Evolutionary conservation across 23 tunicate genomes (phyloP).

Genomic region (Diplosoma virens): DNA sequence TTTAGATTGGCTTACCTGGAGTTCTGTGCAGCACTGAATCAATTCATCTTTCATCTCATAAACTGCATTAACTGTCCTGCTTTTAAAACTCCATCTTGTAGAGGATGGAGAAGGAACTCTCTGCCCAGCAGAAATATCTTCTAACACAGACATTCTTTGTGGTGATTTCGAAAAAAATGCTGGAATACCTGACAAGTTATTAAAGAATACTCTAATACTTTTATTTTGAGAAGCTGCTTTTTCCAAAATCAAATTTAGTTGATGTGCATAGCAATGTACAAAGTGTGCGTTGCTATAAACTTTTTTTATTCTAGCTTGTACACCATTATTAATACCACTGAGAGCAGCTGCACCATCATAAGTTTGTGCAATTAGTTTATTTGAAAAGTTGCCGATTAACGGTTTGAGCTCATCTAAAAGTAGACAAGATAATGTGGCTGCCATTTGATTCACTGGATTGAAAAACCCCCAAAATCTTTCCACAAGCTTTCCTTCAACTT

Average conservation of each 20-base stretch:
- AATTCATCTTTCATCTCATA: background rate
- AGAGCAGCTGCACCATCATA: slow-evolving; percentile 35
- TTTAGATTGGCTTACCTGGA: background rate
- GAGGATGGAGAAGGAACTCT: slow-evolving; percentile 2
- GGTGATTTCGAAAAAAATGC: slow-evolving; percentile 14
- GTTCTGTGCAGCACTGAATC: background rate
- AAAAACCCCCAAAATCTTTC: slow-evolving; percentile 41
- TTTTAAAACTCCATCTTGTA: slow-evolving; percentile 37
- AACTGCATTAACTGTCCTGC: background rate
- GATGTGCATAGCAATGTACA: slow-evolving; percentile 24
- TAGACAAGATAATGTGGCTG: slow-evolving; percentile 1
- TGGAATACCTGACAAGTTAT: slow-evolving; percentile 5
- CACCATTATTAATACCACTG: slow-evolving; percentile 14
- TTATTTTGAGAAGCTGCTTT: background rate
- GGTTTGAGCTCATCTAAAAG: slow-evolving; percentile 3
- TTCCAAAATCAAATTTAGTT: slow-evolving; percentile 1
- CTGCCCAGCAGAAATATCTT: background rate
- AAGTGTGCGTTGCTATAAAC: slow-evolving; percentile 33
- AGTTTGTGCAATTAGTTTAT: slow-evolving; percentile 26
- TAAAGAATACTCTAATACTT: background rate
- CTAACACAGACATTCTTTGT: background rate
- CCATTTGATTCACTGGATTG: slow-evolving; percentile 12
- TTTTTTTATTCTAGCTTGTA: slow-evolving; percentile 31
- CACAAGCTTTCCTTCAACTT: background rate
- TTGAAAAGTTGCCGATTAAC: background rate